phyloP scores from a whole-genome alignment of 2,888 invertebrate genomes.

The Clepsis dumicolana region DNA sequence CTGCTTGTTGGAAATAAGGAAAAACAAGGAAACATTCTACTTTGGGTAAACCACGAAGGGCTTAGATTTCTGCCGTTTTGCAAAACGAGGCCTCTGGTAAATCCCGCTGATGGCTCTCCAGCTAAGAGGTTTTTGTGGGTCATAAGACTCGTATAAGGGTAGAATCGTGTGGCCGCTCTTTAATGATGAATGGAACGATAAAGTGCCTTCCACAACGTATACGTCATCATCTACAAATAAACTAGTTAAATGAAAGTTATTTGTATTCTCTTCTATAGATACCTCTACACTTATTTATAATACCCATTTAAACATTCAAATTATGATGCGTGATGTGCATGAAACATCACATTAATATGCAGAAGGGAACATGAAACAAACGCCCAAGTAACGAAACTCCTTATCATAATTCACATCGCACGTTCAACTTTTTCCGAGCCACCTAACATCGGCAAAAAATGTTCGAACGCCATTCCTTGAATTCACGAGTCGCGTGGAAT shows the following conservation, averaged over 20 bases:
- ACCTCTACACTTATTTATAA: too few species aligned
- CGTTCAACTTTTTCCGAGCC: constrained; percentile 40
- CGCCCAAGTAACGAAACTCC: constrained; percentile 5
- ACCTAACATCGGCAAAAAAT: constrained; percentile 39
- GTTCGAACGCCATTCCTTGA: constrained; percentile 29
- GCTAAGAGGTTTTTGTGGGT: constrained; percentile 29
- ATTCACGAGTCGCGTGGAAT: constrained; percentile 50
- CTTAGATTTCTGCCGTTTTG: constrained; percentile 40
- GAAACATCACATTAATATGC: neutral
- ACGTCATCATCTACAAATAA: neutral
- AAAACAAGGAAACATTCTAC: constrained; percentile 36
- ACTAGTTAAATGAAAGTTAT: neutral
- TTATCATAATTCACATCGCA: constrained; percentile 41
- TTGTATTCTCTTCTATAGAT: too few species aligned
- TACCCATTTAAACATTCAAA: neutral
- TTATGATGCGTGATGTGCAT: neutral
- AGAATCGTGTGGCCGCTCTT: constrained; percentile 3
- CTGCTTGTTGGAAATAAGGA: constrained; percentile 32
- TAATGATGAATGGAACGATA: constrained; percentile 15
- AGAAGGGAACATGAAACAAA: neutral
- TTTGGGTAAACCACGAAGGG: constrained; percentile 33
- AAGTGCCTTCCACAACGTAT: neutral
- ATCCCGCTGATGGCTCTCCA: constrained; percentile 39
- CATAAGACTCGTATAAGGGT: constrained; percentile 9
- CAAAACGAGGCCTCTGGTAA: constrained; percentile 27